These are phyloP conservation scores for Balanococcus diminutus DNA, from an alignment of 2,888 invertebrate species.

Conservation along the genomic window DNA sequence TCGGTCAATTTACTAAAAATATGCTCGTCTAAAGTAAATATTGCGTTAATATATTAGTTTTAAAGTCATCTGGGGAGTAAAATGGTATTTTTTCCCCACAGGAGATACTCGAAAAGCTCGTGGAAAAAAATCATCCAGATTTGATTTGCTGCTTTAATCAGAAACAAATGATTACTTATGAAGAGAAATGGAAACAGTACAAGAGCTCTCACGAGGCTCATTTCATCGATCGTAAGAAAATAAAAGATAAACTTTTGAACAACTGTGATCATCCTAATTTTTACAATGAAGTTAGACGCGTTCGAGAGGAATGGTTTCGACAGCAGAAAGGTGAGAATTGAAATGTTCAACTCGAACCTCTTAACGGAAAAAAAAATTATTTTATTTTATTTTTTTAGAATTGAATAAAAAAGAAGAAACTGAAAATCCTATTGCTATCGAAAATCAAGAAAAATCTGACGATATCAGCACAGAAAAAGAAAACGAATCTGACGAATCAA, in stretches of 20 bases:
- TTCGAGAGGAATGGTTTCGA: neutral
- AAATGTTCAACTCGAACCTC: too few species aligned
- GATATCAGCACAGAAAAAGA: neutral
- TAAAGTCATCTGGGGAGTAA: too few species aligned
- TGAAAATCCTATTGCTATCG: neutral
- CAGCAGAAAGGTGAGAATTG: neutral
- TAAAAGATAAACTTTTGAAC: slow-evolving; percentile 31
- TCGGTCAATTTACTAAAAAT: slow-evolving; percentile 51
- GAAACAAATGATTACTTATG: neutral
- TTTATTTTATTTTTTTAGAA: neutral
- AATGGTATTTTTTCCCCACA: neutral
- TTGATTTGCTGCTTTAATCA: slow-evolving; percentile 42
- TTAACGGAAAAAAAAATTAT: neutral
- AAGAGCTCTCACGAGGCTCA: neutral
- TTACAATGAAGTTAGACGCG: neutral
- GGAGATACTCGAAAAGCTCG: slow-evolving; percentile 8
- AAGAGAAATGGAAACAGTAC: slow-evolving; percentile 9
- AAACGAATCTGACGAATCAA: neutral
- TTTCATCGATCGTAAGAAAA: neutral
- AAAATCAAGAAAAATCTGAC: neutral
- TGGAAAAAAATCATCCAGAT: slow-evolving; percentile 2
- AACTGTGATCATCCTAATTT: slow-evolving; percentile 25
- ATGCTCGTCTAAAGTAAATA: slow-evolving; percentile 32
- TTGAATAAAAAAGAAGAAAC: neutral
- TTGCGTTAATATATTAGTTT: neutral